Evolutionary conservation across 2,888 invertebrate species (phyloP), one percentile per base, ranked within the genome.

Genomic region (Zaprionus bogoriensis): DNA sequence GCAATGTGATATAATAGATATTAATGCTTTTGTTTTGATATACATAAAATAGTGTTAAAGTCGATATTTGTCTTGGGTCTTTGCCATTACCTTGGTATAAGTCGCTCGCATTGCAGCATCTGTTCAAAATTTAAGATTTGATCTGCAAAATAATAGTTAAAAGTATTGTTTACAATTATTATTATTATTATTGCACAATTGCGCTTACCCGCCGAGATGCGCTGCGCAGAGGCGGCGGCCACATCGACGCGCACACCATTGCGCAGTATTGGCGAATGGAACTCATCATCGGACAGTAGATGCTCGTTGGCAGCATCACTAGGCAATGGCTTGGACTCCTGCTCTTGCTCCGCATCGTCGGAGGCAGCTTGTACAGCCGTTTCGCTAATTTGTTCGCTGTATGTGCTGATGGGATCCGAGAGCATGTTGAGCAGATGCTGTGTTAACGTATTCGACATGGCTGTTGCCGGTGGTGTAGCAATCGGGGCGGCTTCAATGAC

Each of bases 381-480:
- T 36, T 87, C 90, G 60, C 88, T 89, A 12, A 90, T 69, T 65
- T 91, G 90, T 55, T 89, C 90, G 64, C 89, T 90, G 38, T 90
- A 91, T 3, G 89, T 89, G 67, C 89, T 90, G 9, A 91, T 89
- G 2, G 91, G 91, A 78, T 91, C 90, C 14, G 89, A 90, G 3
- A 91, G 77, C 88, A 91, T 89, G 60, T 91, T 91, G 3, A 91
- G 77, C 36, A 91, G 65, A 74, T 91, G 90, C 47, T 90, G 90
- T 19, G 91, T 89, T 10, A 90, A 71, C 14, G 91, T 91, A 62
- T 91, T 91, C 2, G 91, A 91, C 90, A 90, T 90, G 45, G 85
- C 63, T 28, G 73, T 68, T 23, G 60, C 25, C 19, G 64, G 45
- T 19, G 58, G 25, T 28, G 60, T 30, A 27, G 52, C 14, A 23